Evolutionary conservation across 2,797 vertebrate species (phyloP), one percentile per base, ranked within the genome.

Genomic region (Margarornis squamiger): DNA sequence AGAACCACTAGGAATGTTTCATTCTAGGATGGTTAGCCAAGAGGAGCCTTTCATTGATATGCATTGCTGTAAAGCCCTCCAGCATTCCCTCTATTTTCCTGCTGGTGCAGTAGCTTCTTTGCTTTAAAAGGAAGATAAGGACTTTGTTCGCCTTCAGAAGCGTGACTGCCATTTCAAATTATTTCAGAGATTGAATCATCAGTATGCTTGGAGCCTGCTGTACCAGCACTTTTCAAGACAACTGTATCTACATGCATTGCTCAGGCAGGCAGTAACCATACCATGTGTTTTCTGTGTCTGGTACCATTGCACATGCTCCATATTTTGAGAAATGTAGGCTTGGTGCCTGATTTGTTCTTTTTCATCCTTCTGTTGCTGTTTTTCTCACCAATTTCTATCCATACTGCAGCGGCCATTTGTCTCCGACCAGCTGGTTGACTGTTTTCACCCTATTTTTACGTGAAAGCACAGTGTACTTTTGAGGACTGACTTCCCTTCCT

Each of bases 101-200:
- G 63, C 41, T 1, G 3, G 65, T 93, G 80, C 91, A 91, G 70
- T 84, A 93, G n/a, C 70, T 96, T 78, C 76, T 90, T 95, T 88
- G 45, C 84, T 93, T 91, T 93, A 91, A 95, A 96, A 95, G 71
- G 84, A 71, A 94, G 88, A 94, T 93, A 72, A 95, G 92, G 93
- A 96, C 79, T 93, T 71, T 65, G 66, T 95, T 86, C 29, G 9
- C 68, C 84, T 96, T 97, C 70, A 68, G 80, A 76, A 93, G 93
- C 48, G 2, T 95, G 92, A 90, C 95, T 95, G 80, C 89, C 91
- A 84, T 97, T 97, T 90, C 46, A 0, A 78, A 94, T 94, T 90
- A 89, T 92, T 96, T 83, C 29, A 52, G 86, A 88, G 88, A 85
- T 54, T 95, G 94, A 90, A 90, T 97, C 88, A 94, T 95, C 93